These are phyloP conservation scores for Microcebus tavaratra DNA, from an alignment of 2,113 vertebrate genomes.

Conservation along the genomic window DNA sequence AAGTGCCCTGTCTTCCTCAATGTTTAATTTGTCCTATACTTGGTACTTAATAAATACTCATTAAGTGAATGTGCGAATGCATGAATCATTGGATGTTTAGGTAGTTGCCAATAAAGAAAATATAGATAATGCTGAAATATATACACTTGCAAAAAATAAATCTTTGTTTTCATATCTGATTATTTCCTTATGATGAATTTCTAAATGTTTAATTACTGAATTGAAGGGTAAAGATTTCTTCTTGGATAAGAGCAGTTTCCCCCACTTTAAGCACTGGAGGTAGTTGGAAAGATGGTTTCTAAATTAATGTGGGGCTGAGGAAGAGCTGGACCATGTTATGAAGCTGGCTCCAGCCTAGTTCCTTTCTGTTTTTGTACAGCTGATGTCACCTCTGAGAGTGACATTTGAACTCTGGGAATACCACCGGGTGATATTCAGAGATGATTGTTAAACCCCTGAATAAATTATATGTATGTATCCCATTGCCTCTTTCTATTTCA, in stretches of 20 bases:
- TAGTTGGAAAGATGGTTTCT: background rate
- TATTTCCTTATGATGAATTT: slow-evolving; percentile 8
- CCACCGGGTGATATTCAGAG: background rate
- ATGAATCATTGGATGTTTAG: background rate
- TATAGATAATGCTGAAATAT: background rate
- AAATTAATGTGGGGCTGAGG: background rate
- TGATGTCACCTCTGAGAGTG: background rate
- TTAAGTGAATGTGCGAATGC: background rate
- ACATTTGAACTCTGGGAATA: background rate
- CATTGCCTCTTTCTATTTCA: background rate
- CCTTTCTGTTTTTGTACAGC: background rate
- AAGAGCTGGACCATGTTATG: background rate
- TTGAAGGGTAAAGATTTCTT: background rate
- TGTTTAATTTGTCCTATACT: background rate
- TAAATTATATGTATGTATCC: background rate
- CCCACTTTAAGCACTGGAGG: background rate
- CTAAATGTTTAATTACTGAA: background rate
- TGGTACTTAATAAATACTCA: background rate
- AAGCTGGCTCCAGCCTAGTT: background rate
- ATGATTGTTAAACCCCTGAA: background rate
- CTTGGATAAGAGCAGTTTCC: background rate
- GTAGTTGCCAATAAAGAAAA: background rate
- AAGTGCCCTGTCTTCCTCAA: background rate
- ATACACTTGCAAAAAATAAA: background rate
- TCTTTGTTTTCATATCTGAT: background rate